These are phyloP conservation scores for Corythaixoides concolor DNA, from an alignment of 2,113 vertebrate genomes.

Conservation along the genomic window DNA sequence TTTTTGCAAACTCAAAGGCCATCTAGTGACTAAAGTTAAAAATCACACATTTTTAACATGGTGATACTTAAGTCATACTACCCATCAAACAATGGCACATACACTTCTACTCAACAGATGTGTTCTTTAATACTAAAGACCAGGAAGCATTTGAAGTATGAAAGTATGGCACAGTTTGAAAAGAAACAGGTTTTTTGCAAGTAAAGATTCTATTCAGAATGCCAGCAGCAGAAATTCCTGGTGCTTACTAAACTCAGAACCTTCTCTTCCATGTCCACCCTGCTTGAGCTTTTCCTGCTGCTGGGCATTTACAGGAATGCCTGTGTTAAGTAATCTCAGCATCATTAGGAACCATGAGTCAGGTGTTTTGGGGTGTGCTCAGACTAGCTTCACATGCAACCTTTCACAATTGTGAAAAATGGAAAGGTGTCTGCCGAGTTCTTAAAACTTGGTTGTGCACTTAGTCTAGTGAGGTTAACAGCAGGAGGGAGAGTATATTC, in stretches of 20 bases:
- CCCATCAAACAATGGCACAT: neutral
- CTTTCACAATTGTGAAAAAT: neutral
- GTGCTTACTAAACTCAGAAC: neutral
- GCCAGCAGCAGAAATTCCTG: neutral
- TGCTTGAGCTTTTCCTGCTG: neutral
- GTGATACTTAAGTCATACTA: neutral
- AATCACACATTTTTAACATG: neutral
- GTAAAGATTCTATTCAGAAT: neutral
- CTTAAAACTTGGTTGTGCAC: neutral
- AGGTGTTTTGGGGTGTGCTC: neutral
- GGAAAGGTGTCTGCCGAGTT: neutral
- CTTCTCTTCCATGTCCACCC: neutral
- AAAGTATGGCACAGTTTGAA: neutral
- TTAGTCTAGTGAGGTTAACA: neutral
- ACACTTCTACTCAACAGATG: neutral
- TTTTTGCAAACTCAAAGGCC: constrained; percentile 51
- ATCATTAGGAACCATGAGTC: neutral
- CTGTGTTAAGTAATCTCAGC: neutral
- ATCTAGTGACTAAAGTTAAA: constrained; percentile 60
- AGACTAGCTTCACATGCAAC: neutral
- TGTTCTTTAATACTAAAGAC: neutral
- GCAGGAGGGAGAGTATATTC: neutral
- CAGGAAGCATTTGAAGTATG: neutral
- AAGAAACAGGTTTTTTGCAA: neutral
- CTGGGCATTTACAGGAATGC: neutral